These are phyloP conservation scores for Papilio polytes DNA, from an alignment of 1,140 invertebrate genomes.

Conservation along the genomic window DNA sequence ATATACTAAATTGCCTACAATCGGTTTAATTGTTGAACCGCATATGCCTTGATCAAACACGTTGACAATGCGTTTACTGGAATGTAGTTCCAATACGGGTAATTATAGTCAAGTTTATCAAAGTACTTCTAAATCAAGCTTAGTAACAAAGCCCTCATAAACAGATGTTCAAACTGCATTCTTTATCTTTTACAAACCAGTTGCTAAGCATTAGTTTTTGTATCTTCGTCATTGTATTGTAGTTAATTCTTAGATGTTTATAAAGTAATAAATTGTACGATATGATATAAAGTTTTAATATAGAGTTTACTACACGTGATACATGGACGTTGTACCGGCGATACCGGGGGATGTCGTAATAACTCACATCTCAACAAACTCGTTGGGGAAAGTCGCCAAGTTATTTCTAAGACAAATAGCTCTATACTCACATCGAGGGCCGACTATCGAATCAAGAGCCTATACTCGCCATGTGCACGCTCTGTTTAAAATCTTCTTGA, in stretches of 20 bases:
- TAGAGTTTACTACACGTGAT: constrained; percentile 43
- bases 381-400: constrained; percentile 60
- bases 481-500: constrained; percentile 73
- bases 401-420: constrained; percentile 74
- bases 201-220: not conserved
- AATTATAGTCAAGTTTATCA: not conserved
- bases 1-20: not conserved
- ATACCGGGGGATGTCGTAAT: constrained; percentile 56
- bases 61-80: not conserved
- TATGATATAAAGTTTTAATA: constrained; percentile 39
- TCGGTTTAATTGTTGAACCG: not conserved
- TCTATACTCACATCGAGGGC: constrained; percentile 60
- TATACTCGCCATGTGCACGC: constrained; percentile 55
- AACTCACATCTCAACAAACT: constrained; percentile 52
- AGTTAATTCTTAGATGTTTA: constrained; percentile 27
- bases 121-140: not conserved
- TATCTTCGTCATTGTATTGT: not conserved
- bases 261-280: constrained; percentile 30
- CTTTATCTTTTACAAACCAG: constrained; percentile 5
- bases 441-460: constrained; percentile 59
- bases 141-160: constrained; percentile 15
- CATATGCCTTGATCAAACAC: not conserved
- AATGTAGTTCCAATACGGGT: constrained; percentile 1
- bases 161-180: constrained; percentile 30
- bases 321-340: constrained; percentile 49